phyloP scores from a whole-genome alignment of 1,140 invertebrate species.

The Drosophila ambigua region DNA sequence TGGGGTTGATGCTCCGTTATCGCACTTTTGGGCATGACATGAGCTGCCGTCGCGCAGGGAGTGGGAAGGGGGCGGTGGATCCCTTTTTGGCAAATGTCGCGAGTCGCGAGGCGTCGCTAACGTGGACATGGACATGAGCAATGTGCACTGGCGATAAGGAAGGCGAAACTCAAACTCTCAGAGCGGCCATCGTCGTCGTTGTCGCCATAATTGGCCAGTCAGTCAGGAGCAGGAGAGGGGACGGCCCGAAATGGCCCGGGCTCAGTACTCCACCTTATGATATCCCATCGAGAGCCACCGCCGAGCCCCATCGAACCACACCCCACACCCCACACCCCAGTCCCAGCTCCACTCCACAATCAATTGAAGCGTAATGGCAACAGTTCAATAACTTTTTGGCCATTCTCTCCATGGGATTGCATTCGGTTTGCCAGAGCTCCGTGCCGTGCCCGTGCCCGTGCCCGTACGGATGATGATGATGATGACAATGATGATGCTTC shows the following conservation, averaged over 20 bases:
- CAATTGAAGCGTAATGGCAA: constrained; percentile 78
- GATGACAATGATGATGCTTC: constrained; percentile 37
- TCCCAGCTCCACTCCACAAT: constrained; percentile 47
- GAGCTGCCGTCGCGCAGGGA: no score
- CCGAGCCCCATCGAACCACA: constrained; percentile 1
- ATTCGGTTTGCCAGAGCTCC: constrained; percentile 1
- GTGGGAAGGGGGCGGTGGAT: background rate
- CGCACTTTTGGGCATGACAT: constrained; percentile 18
- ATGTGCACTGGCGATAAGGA: constrained; percentile 72
- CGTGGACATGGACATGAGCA: constrained; percentile 70
- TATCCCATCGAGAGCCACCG: no score
- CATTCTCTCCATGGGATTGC: constrained; percentile 36
- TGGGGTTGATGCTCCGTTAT: constrained; percentile 48
- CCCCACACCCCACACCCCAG: constrained; percentile 1
- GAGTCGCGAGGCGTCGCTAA: constrained; percentile 51
- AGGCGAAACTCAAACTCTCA: constrained; percentile 25
- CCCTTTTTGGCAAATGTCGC: constrained; percentile 52
- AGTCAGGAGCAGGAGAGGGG: constrained; percentile 19
- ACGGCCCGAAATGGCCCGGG: no score
- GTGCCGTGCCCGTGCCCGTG: background rate
- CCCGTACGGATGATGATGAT: constrained; percentile 30
- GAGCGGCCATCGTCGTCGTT: constrained; percentile 32
- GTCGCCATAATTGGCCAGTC: constrained; percentile 59
- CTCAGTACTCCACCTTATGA: no score
- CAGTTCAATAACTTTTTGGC: constrained; percentile 80